A percentile compares a stretch with the other conserved stretches of the same genome.
These are phyloP conservation scores for Oscheius sp. DNA, from an alignment of 2,888 invertebrate genomes.

Conservation along the genomic window DNA sequence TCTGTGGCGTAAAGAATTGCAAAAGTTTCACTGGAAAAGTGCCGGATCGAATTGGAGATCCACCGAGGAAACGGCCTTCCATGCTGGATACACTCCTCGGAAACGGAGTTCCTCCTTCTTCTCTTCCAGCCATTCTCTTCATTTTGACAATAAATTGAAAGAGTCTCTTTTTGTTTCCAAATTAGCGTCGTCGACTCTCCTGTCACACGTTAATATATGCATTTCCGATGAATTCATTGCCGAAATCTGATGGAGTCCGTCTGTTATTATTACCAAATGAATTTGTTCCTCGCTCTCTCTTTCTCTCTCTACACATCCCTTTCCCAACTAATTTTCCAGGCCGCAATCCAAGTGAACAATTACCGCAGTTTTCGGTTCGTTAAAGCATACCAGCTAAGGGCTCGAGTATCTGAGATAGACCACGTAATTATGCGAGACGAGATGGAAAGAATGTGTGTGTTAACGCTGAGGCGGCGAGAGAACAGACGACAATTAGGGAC, in stretches of 20 bases:
- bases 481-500: slow-evolving; percentile 16
- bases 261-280: slow-evolving; percentile 4
- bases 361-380: slow-evolving; percentile 34
- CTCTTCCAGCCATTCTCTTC: not conserved
- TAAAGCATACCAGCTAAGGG: slow-evolving; percentile 27
- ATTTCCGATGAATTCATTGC: slow-evolving; percentile 24
- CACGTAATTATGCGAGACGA: slow-evolving; percentile 25
- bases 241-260: not conserved
- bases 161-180: not conserved
- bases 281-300: not conserved
- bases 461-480: slow-evolving; percentile 4
- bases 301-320: not conserved
- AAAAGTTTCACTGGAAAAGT: not conserved
- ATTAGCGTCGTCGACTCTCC: slow-evolving; percentile 15
- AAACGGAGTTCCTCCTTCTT: not conserved
- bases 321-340: slow-evolving; percentile 19
- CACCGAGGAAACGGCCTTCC: not conserved
- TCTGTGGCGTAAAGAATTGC: not conserved
- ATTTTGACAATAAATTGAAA: not conserved
- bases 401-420: not conserved
- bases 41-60: not conserved
- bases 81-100: not conserved
- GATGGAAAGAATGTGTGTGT: not conserved
- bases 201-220: slow-evolving; percentile 24
- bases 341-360: slow-evolving; percentile 31